These are phyloP conservation scores for Brachynemurus nebulosus DNA, from an alignment of 2,888 invertebrate genomes.

Conservation along the genomic window DNA sequence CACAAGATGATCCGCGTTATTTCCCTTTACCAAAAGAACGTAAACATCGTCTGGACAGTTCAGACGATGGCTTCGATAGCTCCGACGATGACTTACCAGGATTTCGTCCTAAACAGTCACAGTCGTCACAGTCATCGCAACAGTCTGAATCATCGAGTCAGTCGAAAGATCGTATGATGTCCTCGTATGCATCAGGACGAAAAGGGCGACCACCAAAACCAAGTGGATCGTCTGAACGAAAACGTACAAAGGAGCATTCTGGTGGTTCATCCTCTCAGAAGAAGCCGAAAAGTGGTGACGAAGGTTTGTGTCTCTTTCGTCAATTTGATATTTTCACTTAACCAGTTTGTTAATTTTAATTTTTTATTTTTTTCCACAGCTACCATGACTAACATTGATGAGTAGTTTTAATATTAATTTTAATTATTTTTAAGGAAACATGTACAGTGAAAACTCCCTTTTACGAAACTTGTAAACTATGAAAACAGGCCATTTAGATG, in stretches of 20 bases:
- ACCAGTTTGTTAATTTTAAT: neutral
- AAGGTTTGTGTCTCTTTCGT: slow-evolving; percentile 44
- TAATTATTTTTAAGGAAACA: too few relatives aligned
- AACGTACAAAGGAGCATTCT: slow-evolving; percentile 19
- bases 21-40: slow-evolving; percentile 59
- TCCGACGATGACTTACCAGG: slow-evolving; percentile 36
- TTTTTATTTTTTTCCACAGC: slow-evolving; percentile 2
- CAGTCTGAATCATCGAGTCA: neutral
- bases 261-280: neutral
- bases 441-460: too few relatives aligned
- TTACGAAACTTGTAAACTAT: too few relatives aligned
- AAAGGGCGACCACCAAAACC: slow-evolving; percentile 34
- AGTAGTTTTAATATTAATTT: neutral
- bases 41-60: slow-evolving; percentile 50
- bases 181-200: slow-evolving; percentile 19
- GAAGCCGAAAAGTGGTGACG: slow-evolving; percentile 25
- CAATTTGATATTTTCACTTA: slow-evolving; percentile 14
- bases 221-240: slow-evolving; percentile 31
- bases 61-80: slow-evolving; percentile 46
- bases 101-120: slow-evolving; percentile 33
- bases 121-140: slow-evolving; percentile 19
- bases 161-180: neutral
- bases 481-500: too few relatives aligned
- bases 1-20: slow-evolving; percentile 56
- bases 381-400: slow-evolving; percentile 7